Base-by-base conservation (phyloP, 1,140 invertebrate genomes). In the Globodera rostochiensis region DNA sequence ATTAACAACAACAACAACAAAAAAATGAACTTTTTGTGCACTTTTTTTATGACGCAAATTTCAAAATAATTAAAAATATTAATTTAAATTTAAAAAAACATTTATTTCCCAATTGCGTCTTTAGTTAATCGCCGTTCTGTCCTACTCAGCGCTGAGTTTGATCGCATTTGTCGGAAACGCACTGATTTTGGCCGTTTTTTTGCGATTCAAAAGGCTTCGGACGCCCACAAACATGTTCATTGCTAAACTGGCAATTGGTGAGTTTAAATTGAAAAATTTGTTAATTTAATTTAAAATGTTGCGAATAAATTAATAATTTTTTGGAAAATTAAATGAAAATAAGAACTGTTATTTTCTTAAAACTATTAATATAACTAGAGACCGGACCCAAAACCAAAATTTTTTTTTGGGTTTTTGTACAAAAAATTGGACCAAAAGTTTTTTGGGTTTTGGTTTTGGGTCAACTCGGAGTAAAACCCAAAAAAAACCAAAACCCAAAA, bases 221-320 rank as follows among this genome's bases (percentile, higher is more conserved):
- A 89, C 88, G 6, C 84, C 88, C 6, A 89, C 88, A 7, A 89
- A 89, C 80, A 86, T 90, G 79, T 71, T 89, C 7, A 86, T 86
- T 74, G 66, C 71, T 57, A 85, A 85, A 81, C 75, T 85, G 46
- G 84, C 84, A 50, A 64, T 85, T 19, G 85, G 84, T 45, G 76
- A 80, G 83, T 57, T 82, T 36, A 36, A 36, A 36, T 36, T 36
- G 36, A 36, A 36, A 36, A 25, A 0, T 0, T 25, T 25, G 25
- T 25, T 25, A 25, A 25, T 25, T 25, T 25, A 25, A 25, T 25
- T 25, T 25, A 25, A 25, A 25, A 25, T 25, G 25, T 25, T 25
- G 25, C 25, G 25, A 25, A 25, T 25, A 25, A 25, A 25, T n/a
- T n/a, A n/a, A n/a, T n/a, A 25, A 25, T 25, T 25, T 25, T 25